phyloP scores from a whole-genome alignment of 2,797 vertebrate species.

The Rhabdophis nuchalis region DNA sequence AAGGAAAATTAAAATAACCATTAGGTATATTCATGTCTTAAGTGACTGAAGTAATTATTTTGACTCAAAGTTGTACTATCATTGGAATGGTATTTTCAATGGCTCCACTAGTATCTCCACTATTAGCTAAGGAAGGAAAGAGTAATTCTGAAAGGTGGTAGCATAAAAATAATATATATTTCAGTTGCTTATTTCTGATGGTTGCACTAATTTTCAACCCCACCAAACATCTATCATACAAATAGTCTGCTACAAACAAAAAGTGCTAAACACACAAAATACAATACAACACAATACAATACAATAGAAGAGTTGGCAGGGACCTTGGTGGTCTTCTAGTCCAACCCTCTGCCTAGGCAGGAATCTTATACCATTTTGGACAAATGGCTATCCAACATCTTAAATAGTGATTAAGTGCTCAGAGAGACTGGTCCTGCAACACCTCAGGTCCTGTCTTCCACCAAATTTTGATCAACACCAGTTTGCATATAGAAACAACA shows the following conservation, averaged over 20 bases:
- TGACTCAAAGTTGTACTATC: neutral
- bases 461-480: too few species aligned
- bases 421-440: too few species aligned
- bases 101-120: too few species aligned
- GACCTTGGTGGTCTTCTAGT: too few species aligned
- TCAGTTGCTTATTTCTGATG: neutral
- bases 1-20: neutral
- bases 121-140: neutral
- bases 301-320: too few species aligned
- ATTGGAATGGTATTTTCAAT: neutral
- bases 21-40: neutral
- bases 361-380: too few species aligned
- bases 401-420: too few species aligned
- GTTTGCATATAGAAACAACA: too few species aligned
- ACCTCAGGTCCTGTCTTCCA: too few species aligned
- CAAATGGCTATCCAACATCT: too few species aligned
- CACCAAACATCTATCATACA: neutral
- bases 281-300: too few species aligned
- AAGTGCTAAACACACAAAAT: neutral
- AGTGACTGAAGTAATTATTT: neutral
- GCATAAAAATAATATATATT: neutral
- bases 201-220: neutral
- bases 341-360: too few species aligned
- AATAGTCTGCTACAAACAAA: neutral
- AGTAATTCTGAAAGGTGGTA: neutral